Conservation (phyloP, 2,113 vertebrate genomes). For the Thalassoma bifasciatum region DNA sequence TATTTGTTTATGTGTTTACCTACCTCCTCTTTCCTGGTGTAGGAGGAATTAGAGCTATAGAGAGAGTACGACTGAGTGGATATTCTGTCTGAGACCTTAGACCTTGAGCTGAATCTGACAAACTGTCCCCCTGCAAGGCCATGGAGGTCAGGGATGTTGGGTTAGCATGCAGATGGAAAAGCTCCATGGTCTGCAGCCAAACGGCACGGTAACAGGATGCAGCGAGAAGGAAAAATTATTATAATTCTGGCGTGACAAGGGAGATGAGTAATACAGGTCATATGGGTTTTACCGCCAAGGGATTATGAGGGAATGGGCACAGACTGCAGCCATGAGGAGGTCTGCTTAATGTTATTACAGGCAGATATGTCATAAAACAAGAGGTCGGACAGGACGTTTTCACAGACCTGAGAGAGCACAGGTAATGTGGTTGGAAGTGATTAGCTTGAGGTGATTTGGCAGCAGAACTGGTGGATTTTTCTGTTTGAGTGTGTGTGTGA, state of each 20-base stretch:
- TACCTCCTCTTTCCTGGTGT: not conserved
- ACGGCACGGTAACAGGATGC: slow-evolving; percentile 48
- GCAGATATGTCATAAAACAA: slow-evolving; percentile 44
- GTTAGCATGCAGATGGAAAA: slow-evolving; percentile 61
- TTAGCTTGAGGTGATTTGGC: not conserved
- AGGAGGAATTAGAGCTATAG: not conserved
- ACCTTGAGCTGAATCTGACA: slow-evolving; percentile 4
- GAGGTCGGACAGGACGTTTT: slow-evolving; percentile 12
- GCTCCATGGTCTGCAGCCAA: slow-evolving; percentile 55
- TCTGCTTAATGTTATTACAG: slow-evolving; percentile 70
- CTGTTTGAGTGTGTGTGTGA: slow-evolving; percentile 1
- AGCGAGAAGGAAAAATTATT: slow-evolving; percentile 57
- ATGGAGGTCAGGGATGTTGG: slow-evolving; percentile 3
- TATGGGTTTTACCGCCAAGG: slow-evolving; percentile 76
- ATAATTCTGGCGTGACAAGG: slow-evolving; percentile 76
- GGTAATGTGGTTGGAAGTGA: not conserved
- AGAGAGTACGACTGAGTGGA: not conserved
- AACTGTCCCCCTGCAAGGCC: slow-evolving; percentile 7
- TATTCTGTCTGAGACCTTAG: not conserved
- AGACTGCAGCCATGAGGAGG: slow-evolving; percentile 60
- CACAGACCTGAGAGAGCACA: not conserved
- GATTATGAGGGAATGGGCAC: slow-evolving; percentile 73
- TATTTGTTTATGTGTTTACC: not conserved
- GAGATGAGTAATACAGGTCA: slow-evolving; percentile 81
- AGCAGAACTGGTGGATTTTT: not conserved